Evolutionary conservation across 2,888 invertebrate genomes (phyloP), one percentile per base, ranked within the genome.

Genomic region (Drosophila kambysellisi): DNA sequence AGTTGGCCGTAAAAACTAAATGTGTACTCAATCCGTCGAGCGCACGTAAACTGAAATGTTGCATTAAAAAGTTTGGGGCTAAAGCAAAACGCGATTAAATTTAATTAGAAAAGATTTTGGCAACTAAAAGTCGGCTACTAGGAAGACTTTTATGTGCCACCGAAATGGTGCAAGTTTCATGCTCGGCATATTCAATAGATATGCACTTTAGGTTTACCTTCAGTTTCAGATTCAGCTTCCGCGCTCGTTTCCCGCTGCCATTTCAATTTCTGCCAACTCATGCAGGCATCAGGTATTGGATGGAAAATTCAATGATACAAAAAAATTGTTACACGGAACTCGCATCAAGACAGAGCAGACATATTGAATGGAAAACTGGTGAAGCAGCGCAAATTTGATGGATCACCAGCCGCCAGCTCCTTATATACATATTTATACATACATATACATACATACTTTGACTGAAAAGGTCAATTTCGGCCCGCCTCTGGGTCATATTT

Each of bases 51-150:
- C 83, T 79, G 56, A 74, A 88, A 82, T 86, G 88, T 82, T 64
- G 76, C 78, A 88, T 86, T 86, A 82, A 83, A 87, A 88, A 88
- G 73, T 83, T 88, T 81, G 43, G 68, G 70, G 70, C 54, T 37
- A 57, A 70, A 74, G 74, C 68, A 80, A 76, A 79, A 74, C 68
- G 74, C 77, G 71, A 82, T 87, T 87, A 79, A 78, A 87, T 87
- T 87, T 88, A 87, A 87, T 87, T 88, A 87, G 83, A 77, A 78
- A 61, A 79, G 69, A 82, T 77, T 84, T 81, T 66, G 72, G 77
- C 66, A 77, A 75, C 79, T 72, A 59, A 81, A 79, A 79, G 52
- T 71, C 53, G 46, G 32, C 52, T n/a, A 25, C 39, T 59, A 35
- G 51, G 74, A 72, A 4, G 79, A 77, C 39, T 54, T 82, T 86